phyloP scores from a whole-genome alignment of 2,888 invertebrate genomes.

The Sympetrum striolatum region DNA sequence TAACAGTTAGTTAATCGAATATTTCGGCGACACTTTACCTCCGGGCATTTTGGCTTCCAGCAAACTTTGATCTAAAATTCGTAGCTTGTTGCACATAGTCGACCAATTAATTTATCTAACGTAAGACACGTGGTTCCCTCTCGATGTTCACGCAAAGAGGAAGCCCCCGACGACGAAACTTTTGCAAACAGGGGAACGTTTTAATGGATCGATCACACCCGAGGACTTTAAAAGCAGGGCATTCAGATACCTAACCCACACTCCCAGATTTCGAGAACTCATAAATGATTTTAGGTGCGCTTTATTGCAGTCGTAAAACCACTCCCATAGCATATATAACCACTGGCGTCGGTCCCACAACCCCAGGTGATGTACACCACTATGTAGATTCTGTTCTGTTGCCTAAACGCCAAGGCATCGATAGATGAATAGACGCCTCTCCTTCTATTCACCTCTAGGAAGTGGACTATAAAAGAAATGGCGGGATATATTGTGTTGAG shows the following conservation, averaged over 20 bases:
- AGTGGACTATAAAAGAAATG: too few relatives aligned
- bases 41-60: too few relatives aligned
- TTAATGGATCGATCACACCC: background rate
- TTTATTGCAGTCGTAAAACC: slow-evolving; percentile 48
- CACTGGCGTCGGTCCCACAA: background rate
- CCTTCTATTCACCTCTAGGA: too few relatives aligned
- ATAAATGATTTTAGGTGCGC: background rate
- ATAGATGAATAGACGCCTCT: background rate
- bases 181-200: background rate
- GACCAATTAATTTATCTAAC: background rate
- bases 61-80: too few relatives aligned
- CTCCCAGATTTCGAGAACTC: background rate
- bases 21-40: too few relatives aligned
- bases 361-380: background rate
- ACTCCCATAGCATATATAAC: slow-evolving; percentile 50
- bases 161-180: background rate
- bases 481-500: too few relatives aligned
- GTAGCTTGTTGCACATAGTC: too few relatives aligned
- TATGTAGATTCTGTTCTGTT: too few relatives aligned
- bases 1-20: too few relatives aligned
- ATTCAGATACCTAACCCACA: background rate
- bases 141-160: background rate
- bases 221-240: background rate
- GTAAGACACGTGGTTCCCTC: background rate
- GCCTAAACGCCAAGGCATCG: background rate